Evolutionary conservation across 1,140 invertebrate species (phyloP).

Genomic region (Asbolus verrucosus): DNA sequence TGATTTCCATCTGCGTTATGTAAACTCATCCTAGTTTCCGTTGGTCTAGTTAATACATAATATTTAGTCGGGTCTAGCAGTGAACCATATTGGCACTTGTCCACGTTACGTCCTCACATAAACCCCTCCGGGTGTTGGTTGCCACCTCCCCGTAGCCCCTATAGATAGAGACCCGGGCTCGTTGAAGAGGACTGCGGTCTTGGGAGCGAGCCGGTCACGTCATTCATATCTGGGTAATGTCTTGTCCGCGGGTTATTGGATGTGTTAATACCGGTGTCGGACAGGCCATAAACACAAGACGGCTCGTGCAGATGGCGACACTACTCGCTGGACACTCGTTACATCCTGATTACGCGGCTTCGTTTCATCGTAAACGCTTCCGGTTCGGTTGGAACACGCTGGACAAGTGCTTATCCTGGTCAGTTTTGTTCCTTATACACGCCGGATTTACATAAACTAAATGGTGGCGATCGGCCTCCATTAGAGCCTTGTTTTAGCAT

Average conservation of each 20-base stretch:
- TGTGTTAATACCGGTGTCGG: conserved; percentile 65
- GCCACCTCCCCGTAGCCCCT: background rate
- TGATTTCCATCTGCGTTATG: too few species aligned
- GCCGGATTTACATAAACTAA: conserved; percentile 15
- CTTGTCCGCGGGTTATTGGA: conserved; percentile 64
- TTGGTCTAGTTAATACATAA: conserved; percentile 37
- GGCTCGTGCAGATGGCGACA: conserved; percentile 59
- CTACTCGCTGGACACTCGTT: conserved; percentile 61
- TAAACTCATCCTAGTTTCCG: background rate
- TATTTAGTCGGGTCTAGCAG: conserved; percentile 21
- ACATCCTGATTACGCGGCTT: conserved; percentile 62
- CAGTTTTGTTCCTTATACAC: conserved; percentile 18
- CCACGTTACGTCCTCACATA: conserved; percentile 19
- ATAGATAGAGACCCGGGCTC: conserved; percentile 22
- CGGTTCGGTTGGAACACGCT: conserved; percentile 41
- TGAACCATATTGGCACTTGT: conserved; percentile 38
- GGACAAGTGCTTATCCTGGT: conserved; percentile 18
- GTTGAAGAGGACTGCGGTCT: conserved; percentile 43
- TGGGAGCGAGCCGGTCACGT: conserved; percentile 61
- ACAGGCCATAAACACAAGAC: conserved; percentile 65
- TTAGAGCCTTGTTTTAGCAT: background rate
- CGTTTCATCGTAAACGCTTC: conserved; percentile 57
- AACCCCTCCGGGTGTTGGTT: conserved; percentile 1
- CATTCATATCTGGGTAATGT: conserved; percentile 65
- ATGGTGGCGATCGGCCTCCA: background rate